These are phyloP conservation scores for Gobionotothen gibberifrons DNA, from an alignment of 2,797 vertebrate genomes.

Conservation along the genomic window DNA sequence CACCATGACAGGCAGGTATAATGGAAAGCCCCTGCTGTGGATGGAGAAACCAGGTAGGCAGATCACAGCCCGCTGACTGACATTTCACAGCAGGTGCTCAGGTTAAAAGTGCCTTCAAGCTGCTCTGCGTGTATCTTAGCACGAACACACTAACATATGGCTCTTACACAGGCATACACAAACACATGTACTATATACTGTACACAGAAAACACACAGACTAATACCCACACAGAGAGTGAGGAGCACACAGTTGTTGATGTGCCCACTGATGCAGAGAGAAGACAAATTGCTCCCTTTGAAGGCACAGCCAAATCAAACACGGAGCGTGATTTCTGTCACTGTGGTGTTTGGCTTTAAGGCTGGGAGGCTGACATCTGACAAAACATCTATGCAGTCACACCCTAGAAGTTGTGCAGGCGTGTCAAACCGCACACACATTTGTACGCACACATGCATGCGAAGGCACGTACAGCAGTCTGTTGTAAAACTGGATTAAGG, in stretches of 20 bases:
- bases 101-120: conserved; percentile 62
- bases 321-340: conserved; percentile 76
- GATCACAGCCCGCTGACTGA: conserved; percentile 66
- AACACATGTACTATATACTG: conserved; percentile 4
- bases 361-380: conserved; percentile 70
- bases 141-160: conserved; percentile 18
- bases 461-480: background rate
- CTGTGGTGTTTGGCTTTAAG: conserved; percentile 67
- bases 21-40: conserved; percentile 57
- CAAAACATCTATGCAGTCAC: conserved; percentile 68
- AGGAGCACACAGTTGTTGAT: conserved; percentile 65
- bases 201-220: conserved; percentile 3
- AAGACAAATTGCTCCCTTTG: conserved; percentile 81
- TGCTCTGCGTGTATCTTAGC: conserved; percentile 40
- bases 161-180: background rate
- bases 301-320: conserved; percentile 78
- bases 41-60: conserved; percentile 57
- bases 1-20: conserved; percentile 63
- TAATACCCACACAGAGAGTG: conserved; percentile 17
- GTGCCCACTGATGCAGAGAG: conserved; percentile 73
- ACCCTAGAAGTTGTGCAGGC: conserved; percentile 55
- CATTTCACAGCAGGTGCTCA: conserved; percentile 65
- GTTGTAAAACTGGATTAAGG: conserved; percentile 57
- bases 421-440: background rate
- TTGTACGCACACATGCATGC: background rate